Evolutionary conservation across 1,140 invertebrate genomes (phyloP).

Genomic region (Wiebesia pumilae): DNA sequence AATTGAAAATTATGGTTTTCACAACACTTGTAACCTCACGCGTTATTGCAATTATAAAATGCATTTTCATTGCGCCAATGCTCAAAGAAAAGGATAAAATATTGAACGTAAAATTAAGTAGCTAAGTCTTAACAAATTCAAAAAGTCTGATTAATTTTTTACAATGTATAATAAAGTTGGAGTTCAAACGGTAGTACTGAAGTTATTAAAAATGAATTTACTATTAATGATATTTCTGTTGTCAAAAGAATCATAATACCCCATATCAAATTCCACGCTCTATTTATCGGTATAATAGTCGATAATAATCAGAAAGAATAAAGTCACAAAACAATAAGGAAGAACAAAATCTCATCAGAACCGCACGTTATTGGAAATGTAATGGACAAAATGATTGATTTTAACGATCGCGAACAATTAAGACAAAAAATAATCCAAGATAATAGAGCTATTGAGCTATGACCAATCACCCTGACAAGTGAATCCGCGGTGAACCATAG

Average conservation of each 20-base stretch:
- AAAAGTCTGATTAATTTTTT: background rate
- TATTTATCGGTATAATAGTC: constrained; percentile 23
- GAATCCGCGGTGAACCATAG: constrained; percentile 20
- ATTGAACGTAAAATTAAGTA: too few relatives aligned
- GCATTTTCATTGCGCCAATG: too few relatives aligned
- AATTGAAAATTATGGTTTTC: background rate
- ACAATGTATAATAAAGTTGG: background rate
- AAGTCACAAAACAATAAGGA: constrained; percentile 19
- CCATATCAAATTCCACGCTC: constrained; percentile 19
- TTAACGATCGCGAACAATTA: constrained; percentile 24
- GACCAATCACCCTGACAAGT: constrained; percentile 48
- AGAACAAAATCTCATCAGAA: constrained; percentile 31
- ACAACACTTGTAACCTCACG: background rate
- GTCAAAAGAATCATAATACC: constrained; percentile 1
- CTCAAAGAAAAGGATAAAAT: too few relatives aligned
- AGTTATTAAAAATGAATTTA: constrained; percentile 13
- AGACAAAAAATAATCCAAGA: constrained; percentile 30
- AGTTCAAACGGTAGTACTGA: background rate
- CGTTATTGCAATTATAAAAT: background rate
- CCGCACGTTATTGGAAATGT: constrained; percentile 20
- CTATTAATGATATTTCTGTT: background rate
- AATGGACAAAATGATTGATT: constrained; percentile 35
- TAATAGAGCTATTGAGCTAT: constrained; percentile 50
- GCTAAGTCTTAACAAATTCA: too few relatives aligned
- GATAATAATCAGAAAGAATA: constrained; percentile 33